A percentile compares a stretch with the other conserved stretches of the same genome.
phyloP scores from a whole-genome alignment of 2,113 vertebrate species.

The Daubentonia madagascariensis region DNA sequence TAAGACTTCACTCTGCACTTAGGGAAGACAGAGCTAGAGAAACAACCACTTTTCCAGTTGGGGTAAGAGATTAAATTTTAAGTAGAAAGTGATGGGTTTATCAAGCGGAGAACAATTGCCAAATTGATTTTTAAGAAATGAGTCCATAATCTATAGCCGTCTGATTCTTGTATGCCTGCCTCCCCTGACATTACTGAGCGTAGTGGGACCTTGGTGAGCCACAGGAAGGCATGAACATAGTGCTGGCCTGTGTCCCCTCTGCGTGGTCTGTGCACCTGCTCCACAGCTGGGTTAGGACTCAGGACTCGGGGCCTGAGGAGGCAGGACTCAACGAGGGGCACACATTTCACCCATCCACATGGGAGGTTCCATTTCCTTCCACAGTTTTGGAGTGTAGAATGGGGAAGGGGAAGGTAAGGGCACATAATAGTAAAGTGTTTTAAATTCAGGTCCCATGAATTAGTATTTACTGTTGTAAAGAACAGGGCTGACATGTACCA shows the following conservation, averaged over 20 bases:
- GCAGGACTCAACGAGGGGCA: rapidly evolving
- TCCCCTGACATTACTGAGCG: neutral
- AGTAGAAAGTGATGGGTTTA: neutral
- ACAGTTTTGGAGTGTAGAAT: neutral
- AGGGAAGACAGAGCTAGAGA: neutral
- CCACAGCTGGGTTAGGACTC: too few relatives aligned
- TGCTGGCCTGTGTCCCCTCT: neutral
- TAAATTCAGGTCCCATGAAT: neutral
- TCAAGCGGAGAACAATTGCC: neutral
- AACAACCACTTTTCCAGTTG: neutral
- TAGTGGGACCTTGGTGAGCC: neutral
- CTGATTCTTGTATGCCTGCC: neutral
- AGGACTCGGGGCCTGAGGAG: neutral
- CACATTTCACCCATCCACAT: too few relatives aligned
- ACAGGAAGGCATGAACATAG: neutral
- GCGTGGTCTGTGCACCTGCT: neutral
- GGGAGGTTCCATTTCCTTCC: neutral
- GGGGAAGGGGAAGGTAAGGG: neutral
- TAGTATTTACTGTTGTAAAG: neutral
- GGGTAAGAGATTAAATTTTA: neutral
- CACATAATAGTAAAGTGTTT: neutral
- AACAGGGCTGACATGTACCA: neutral
- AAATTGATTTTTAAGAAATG: neutral
- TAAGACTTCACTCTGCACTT: neutral
- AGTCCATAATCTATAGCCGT: neutral